A percentile compares a stretch with the other conserved stretches of the same genome.
phyloP scores from a whole-genome alignment of 2,797 vertebrate genomes.

The Schizopygopsis malacanthus region DNA sequence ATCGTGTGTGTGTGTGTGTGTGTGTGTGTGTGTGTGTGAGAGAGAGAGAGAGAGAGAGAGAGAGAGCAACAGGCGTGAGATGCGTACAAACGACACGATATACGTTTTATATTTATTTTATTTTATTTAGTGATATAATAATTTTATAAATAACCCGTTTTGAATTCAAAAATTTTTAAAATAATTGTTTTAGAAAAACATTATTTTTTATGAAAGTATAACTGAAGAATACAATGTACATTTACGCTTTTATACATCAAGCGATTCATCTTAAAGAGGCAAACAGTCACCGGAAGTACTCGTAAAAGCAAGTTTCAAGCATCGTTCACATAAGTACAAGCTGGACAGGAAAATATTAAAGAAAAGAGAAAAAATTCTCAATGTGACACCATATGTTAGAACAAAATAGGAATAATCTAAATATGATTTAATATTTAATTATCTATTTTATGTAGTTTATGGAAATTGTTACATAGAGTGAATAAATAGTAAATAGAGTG shows the following conservation, averaged over 20 bases:
- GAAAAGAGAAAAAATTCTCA: background rate
- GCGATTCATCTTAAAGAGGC: too few relatives aligned
- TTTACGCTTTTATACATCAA: background rate
- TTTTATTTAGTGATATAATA: background rate
- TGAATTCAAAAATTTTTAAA: background rate
- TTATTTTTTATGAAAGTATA: background rate
- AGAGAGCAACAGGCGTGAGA: background rate
- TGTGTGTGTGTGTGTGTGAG: constrained; percentile 10
- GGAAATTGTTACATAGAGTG: background rate
- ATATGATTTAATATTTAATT: background rate
- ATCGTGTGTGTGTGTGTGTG: constrained; percentile 56
- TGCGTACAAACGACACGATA: background rate
- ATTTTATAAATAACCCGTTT: background rate
- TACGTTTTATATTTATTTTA: background rate
- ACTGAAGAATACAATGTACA: background rate
- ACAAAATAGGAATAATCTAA: background rate
- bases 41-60: background rate
- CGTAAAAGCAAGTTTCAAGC: background rate
- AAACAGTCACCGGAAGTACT: background rate
- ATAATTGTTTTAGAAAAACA: background rate
- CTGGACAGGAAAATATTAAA: background rate
- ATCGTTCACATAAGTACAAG: background rate
- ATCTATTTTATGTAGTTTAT: background rate
- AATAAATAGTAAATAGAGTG: background rate
- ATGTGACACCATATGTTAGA: background rate